Evolutionary conservation across 2,113 vertebrate species (phyloP).

Genomic region (Lophura nycthemera): DNA sequence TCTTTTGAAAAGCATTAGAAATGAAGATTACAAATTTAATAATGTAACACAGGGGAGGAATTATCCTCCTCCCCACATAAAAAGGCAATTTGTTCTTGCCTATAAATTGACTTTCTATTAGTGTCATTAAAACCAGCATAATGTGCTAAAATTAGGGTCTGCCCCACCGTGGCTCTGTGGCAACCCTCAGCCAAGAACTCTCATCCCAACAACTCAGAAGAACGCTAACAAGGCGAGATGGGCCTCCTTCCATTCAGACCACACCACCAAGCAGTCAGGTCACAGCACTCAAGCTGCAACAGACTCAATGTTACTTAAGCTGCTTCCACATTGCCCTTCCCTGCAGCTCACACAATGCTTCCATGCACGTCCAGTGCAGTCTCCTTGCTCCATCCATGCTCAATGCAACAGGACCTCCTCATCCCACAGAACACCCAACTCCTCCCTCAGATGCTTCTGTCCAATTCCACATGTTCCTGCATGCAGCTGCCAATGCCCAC

Average conservation of each 20-base stretch:
- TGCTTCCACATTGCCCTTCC: neutral
- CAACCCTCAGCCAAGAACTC: neutral
- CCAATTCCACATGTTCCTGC: fast-evolving
- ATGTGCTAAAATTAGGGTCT: slow-evolving; percentile 42
- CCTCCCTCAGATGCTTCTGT: neutral
- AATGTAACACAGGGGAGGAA: slow-evolving; percentile 72
- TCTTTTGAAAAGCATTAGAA: slow-evolving; percentile 76
- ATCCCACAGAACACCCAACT: fast-evolving
- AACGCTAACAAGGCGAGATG: fast-evolving
- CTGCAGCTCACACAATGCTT: neutral
- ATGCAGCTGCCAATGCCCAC: neutral
- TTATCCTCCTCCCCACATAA: slow-evolving; percentile 59
- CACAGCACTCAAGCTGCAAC: neutral
- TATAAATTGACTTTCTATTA: slow-evolving; percentile 66
- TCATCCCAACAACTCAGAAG: neutral
- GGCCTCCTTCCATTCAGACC: neutral
- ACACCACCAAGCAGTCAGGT: neutral
- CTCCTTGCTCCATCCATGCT: neutral
- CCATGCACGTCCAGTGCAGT: fast-evolving
- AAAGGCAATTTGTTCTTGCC: slow-evolving; percentile 75
- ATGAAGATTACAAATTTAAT: slow-evolving; percentile 81
- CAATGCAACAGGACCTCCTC: neutral
- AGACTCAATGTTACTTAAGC: neutral
- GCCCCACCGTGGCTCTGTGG: slow-evolving; percentile 9
- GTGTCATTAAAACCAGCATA: slow-evolving; percentile 43